phyloP scores from a whole-genome alignment of 2,888 invertebrate genomes.

The Xylota segnis region DNA sequence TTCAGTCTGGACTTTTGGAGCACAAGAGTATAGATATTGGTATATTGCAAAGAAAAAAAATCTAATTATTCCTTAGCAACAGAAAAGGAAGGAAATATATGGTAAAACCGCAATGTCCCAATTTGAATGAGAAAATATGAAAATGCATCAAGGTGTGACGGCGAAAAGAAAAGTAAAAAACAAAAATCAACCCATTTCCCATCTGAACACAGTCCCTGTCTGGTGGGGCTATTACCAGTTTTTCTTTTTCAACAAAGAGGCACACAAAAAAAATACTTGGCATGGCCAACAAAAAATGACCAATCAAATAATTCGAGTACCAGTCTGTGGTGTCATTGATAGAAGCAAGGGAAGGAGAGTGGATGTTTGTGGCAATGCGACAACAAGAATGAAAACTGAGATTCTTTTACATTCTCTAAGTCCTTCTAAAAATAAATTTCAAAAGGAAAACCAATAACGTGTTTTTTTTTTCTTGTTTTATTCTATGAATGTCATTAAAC shows the following conservation, averaged over 20 bases:
- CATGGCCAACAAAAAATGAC: constrained; percentile 10
- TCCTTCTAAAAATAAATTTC: constrained; percentile 29
- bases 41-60: constrained; percentile 26
- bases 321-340: constrained; percentile 12
- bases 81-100: constrained; percentile 2
- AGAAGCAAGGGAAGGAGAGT: not conserved
- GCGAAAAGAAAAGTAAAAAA: not conserved
- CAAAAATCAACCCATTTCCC: not conserved
- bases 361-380: constrained; percentile 17
- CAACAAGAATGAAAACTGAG: constrained; percentile 22
- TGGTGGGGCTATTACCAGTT: not conserved
- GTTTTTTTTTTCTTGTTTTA: not conserved
- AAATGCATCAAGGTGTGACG: constrained; percentile 24
- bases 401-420: constrained; percentile 7
- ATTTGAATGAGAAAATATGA: not conserved
- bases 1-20: constrained; percentile 49
- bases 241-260: not conserved
- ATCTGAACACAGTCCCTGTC: not conserved
- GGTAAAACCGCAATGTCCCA: not conserved
- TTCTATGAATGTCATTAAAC: not conserved
- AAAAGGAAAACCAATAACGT: not conserved
- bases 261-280: not conserved
- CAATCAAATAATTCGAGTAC: constrained; percentile 10
- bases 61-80: constrained; percentile 55
- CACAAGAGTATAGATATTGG: constrained; percentile 34